Evolutionary conservation across 2,888 invertebrate genomes (phyloP).

Genomic region (Malacosoma neustria): DNA sequence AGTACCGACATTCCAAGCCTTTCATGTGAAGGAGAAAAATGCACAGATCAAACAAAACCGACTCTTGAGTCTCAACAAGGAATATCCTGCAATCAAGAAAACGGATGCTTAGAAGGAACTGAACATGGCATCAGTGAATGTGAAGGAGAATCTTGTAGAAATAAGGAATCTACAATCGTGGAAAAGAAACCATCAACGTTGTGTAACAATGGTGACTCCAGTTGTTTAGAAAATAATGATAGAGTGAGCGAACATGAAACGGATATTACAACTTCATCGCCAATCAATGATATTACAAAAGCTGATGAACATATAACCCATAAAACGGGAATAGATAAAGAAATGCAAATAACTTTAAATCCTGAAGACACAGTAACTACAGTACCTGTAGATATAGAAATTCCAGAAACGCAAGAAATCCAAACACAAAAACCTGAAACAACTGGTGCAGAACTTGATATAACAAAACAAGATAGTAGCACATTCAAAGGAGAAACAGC

Average conservation of each 20-base stretch:
- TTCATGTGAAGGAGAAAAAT: slow-evolving; percentile 9
- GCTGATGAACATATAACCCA: slow-evolving; percentile 3
- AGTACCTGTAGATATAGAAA: not conserved
- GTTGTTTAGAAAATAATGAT: slow-evolving; percentile 32
- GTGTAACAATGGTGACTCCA: slow-evolving; percentile 8
- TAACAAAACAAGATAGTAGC: not conserved
- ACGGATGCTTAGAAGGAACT: not conserved
- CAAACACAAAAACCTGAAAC: slow-evolving; percentile 5
- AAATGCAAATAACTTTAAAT: slow-evolving; percentile 10
- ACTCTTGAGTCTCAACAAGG: slow-evolving; percentile 1
- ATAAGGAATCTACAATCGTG: slow-evolving; percentile 25
- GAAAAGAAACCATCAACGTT: slow-evolving; percentile 17
- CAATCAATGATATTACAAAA: slow-evolving; percentile 1
- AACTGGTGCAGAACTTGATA: not conserved
- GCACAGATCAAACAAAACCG: slow-evolving; percentile 3
- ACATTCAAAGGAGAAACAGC: not conserved
- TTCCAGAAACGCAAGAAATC: slow-evolving; percentile 7
- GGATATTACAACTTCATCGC: slow-evolving; percentile 3
- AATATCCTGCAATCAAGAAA: not conserved
- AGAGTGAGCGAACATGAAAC: slow-evolving; percentile 5
- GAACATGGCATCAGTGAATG: not conserved
- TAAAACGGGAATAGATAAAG: slow-evolving; percentile 4
- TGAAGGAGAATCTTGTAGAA: slow-evolving; percentile 31
- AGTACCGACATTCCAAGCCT: slow-evolving; percentile 12
- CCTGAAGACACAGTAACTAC: slow-evolving; percentile 5